Base-by-base conservation (phyloP, 2,888 invertebrate genomes). In the Melitaea athalia region DNA sequence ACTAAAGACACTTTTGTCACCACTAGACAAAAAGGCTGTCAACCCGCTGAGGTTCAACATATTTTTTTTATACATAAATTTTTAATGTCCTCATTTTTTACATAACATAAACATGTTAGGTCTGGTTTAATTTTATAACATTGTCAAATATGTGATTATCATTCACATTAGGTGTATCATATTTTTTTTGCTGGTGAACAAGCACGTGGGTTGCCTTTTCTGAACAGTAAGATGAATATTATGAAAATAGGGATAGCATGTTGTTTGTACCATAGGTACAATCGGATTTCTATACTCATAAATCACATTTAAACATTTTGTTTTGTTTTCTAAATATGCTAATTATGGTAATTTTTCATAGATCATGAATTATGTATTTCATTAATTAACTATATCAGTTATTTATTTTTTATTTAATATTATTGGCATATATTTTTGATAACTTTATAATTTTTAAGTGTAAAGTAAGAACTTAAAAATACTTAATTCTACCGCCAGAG, bases 171-270 rank as follows among this genome's bases (percentile, higher is more conserved):
- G 47, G 50, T 38, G 38, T 66, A 24, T 24, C 24, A 61, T 47
- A 53, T 45, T 61, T 55, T 61, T 55, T 61, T 53, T 47, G 17
- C 17, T 55, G 12, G 65, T 52, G 53, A 60, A 60, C 38, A 43
- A 8, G 42, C 33, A 15, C n/a, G 50, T 14, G 60, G 33, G 8
- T 43, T 14, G 5, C 33, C 5, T 55, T n/a, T 60, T 38, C 38
- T 53, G 61, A 45, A 60, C 15, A 66, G 60, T 52, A 33, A 33
- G 31, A 33, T 53, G 53, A 63, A 42, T 7, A 43, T 52, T 33
- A 49, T 49, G 33, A 45, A 14, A 43, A 55, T 49, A n/a, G 47
- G n/a, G 0, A 14, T n/a, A 49, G 47, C n/a, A n/a, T n/a, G n/a
- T 6, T n/a, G 45, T 49, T n/a, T n/a, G 3, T 49, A 38, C 8